These are phyloP conservation scores for Monomorium pharaonis DNA, from an alignment of 1,140 invertebrate species.

Conservation along the genomic window DNA sequence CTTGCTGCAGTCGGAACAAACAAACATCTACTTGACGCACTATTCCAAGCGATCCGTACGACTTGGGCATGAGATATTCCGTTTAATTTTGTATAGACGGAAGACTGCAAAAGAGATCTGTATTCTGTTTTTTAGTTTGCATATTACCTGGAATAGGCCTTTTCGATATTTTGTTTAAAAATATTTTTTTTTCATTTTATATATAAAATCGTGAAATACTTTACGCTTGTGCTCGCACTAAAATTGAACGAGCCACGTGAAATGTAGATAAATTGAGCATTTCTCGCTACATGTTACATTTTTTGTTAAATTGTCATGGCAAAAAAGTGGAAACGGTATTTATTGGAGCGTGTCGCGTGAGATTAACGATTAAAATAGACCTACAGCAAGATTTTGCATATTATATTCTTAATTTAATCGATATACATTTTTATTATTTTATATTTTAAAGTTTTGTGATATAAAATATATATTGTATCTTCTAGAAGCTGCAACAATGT, in stretches of 20 bases:
- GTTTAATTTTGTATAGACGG: neutral
- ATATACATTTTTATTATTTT: neutral
- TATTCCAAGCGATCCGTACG: neutral
- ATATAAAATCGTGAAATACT: neutral
- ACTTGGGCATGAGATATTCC: conserved; percentile 10
- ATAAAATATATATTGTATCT: neutral
- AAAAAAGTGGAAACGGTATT: conserved; percentile 5
- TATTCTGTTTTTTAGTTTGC: neutral
- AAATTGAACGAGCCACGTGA: conserved; percentile 22
- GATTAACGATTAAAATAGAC: conserved; percentile 13
- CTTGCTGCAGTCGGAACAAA: conserved; percentile 31
- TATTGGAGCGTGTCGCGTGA: conserved; percentile 8
- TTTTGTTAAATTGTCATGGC: conserved; percentile 14
- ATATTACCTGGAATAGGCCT: neutral
- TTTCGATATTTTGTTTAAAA: neutral
- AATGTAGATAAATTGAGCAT: conserved; percentile 10
- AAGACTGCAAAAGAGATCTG: neutral
- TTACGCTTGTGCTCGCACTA: neutral
- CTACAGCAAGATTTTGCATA: neutral
- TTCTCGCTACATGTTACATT: conserved; percentile 1
- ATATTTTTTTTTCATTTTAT: conserved; percentile 18
- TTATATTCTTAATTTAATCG: neutral
- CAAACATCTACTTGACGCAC: conserved; percentile 9
- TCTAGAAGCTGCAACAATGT: neutral
- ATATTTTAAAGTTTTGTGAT: neutral